Conservation (phyloP, 2,113 vertebrate species). For the Phylloscopus whistleri region DNA sequence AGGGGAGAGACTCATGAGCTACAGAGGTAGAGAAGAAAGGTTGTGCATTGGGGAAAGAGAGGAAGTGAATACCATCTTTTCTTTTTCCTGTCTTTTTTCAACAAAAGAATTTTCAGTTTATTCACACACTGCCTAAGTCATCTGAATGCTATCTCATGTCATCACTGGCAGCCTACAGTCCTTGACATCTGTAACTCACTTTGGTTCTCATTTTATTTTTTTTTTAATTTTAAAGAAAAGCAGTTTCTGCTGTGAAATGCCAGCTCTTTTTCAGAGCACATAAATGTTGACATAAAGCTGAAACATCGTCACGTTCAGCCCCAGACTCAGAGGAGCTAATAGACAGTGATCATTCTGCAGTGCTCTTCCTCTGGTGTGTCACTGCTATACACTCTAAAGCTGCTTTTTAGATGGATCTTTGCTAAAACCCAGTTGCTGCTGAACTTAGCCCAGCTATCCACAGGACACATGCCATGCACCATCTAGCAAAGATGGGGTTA, state of each 20-base stretch:
- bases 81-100: background rate
- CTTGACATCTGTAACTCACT: conserved; percentile 10
- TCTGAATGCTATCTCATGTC: background rate
- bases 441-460: background rate
- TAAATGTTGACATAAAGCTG: background rate
- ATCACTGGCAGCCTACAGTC: background rate
- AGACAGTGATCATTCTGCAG: background rate
- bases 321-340: background rate
- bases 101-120: background rate
- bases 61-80: background rate
- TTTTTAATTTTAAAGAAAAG: background rate
- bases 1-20: background rate
- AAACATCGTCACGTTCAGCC: background rate
- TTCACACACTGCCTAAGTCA: background rate
- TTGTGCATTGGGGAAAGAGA: background rate
- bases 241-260: background rate
- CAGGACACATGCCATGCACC: background rate
- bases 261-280: background rate
- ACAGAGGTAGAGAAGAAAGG: background rate
- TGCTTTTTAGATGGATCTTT: background rate
- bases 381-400: background rate
- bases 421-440: background rate
- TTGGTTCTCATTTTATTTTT: background rate
- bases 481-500: background rate
- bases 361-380: background rate